Evolutionary conservation across 2,113 vertebrate species (phyloP).

Genomic region (Menura novaehollandiae): DNA sequence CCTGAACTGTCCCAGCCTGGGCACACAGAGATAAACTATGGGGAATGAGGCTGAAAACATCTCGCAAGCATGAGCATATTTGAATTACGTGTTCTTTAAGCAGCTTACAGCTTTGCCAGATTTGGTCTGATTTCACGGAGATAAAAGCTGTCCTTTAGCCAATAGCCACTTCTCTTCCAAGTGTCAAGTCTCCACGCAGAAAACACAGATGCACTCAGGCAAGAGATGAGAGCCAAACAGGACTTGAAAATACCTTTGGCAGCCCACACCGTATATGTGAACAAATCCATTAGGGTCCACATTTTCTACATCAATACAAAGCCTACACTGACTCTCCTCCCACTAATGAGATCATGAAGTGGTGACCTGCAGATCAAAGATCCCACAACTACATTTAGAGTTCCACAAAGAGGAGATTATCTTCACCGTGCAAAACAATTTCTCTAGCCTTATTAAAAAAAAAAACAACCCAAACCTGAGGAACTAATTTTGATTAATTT

Average conservation of each 20-base stretch:
- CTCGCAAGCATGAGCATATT: background rate
- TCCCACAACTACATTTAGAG: background rate
- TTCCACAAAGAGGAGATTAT: background rate
- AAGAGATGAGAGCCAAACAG: background rate
- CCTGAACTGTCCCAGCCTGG: background rate
- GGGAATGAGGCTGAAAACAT: background rate
- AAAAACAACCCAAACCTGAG: too few relatives aligned
- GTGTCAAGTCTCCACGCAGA: constrained; percentile 8
- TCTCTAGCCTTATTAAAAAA: background rate
- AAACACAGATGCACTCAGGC: background rate
- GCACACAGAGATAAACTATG: background rate
- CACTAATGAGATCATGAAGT: background rate
- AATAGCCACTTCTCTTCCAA: constrained; percentile 21
- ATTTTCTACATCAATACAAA: constrained; percentile 17
- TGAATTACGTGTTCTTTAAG: background rate
- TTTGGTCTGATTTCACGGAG: constrained; percentile 15
- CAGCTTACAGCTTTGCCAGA: constrained; percentile 7
- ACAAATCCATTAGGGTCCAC: background rate
- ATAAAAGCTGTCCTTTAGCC: constrained; percentile 27
- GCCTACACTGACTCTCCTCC: background rate
- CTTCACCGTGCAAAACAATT: background rate
- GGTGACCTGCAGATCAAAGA: background rate
- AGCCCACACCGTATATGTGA: background rate
- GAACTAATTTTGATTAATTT: background rate
- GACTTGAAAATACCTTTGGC: background rate